A percentile compares a stretch with the other conserved stretches of the same genome.
Conservation (phyloP, 2,113 vertebrate genomes). For the Oncorhynchus kisutch region DNA sequence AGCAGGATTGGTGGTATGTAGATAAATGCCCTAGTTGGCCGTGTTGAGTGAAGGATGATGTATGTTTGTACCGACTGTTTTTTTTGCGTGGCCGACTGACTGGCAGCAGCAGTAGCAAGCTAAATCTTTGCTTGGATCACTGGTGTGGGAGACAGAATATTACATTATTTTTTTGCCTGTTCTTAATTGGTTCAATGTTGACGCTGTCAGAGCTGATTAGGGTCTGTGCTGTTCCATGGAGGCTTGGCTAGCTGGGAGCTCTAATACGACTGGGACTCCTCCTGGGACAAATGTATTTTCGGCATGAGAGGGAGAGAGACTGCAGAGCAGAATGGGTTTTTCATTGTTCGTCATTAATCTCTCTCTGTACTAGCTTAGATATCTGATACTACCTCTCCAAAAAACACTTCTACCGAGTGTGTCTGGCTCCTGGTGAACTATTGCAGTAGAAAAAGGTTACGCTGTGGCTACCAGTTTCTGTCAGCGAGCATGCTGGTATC, state of each 20-base stretch:
- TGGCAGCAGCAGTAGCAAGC: constrained; percentile 27
- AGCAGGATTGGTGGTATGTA: constrained; percentile 13
- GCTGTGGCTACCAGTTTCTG: constrained; percentile 35
- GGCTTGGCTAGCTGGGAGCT: constrained; percentile 8
- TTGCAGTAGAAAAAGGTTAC: constrained; percentile 31
- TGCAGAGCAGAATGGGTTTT: constrained; percentile 29
- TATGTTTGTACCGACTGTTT: constrained; percentile 20
- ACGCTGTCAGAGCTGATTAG: constrained; percentile 73
- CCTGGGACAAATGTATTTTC: constrained; percentile 56
- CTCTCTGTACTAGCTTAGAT: neutral
- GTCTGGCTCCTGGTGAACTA: constrained; percentile 35
- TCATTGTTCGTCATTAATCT: constrained; percentile 37
- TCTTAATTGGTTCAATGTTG: constrained; percentile 77
- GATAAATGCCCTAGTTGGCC: constrained; percentile 22
- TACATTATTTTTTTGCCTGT: constrained; percentile 62
- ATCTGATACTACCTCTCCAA: neutral
- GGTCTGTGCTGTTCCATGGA: constrained; percentile 48
- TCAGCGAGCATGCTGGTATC: constrained; percentile 51
- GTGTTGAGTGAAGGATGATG: neutral
- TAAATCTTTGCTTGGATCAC: constrained; percentile 61
- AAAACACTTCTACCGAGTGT: constrained; percentile 13
- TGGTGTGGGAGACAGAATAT: constrained; percentile 70
- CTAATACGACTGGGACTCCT: constrained; percentile 10
- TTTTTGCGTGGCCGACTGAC: constrained; percentile 43
- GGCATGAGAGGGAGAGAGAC: constrained; percentile 34